phyloP scores from a whole-genome alignment of 23 tunicate species.

The Halocynthia aurantium region DNA sequence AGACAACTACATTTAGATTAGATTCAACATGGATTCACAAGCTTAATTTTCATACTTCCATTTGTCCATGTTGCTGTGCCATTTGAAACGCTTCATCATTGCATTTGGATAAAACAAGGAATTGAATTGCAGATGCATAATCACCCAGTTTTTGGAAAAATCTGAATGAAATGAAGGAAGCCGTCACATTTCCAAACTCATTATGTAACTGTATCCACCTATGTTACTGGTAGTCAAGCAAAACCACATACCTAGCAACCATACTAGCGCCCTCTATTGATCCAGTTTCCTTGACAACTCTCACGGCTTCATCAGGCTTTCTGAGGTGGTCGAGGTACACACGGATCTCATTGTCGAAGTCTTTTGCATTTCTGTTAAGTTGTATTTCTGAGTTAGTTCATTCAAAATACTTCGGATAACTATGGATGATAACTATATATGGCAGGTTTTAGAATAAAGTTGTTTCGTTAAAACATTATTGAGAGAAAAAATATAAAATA shows the following conservation, averaged over 20 bases:
- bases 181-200: background rate
- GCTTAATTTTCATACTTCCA: slow-evolving; percentile 44
- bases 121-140: slow-evolving; percentile 92
- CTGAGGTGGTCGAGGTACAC: slow-evolving; percentile 76
- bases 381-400: too few relatives aligned
- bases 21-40: background rate
- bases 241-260: slow-evolving; percentile 56
- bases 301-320: slow-evolving; percentile 93
- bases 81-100: slow-evolving; percentile 95
- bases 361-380: slow-evolving; percentile 62
- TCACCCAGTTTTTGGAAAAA: slow-evolving; percentile 87
- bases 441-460: too few relatives aligned
- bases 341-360: slow-evolving; percentile 79
- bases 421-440: too few relatives aligned
- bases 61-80: slow-evolving; percentile 91
- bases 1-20: background rate
- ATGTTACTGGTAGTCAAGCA: background rate
- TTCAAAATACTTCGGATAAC: too few relatives aligned
- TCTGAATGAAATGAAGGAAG: slow-evolving; percentile 17
- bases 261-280: slow-evolving; percentile 97
- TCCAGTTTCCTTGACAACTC: slow-evolving; percentile 83
- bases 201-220: background rate
- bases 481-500: too few relatives aligned
- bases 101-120: slow-evolving; percentile 91
- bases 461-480: too few relatives aligned